These are phyloP conservation scores for Phoxinus dragarum DNA, from an alignment of 2,797 vertebrate genomes.

Conservation along the genomic window DNA sequence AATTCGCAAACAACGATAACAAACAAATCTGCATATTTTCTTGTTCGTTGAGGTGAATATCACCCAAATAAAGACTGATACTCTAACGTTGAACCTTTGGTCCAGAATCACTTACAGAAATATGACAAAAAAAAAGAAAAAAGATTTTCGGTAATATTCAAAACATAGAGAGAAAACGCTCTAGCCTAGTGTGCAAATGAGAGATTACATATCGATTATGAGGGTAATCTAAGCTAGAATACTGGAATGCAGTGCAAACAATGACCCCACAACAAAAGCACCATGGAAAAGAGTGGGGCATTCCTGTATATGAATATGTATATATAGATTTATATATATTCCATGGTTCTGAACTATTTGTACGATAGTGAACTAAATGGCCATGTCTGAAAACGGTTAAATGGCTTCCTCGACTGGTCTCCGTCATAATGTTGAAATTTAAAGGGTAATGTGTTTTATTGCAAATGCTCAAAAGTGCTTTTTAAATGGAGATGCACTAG, in stretches of 20 bases:
- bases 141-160: constrained; percentile 83
- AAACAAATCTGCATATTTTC: constrained; percentile 64
- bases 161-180: constrained; percentile 80
- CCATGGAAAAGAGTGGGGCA: constrained; percentile 69
- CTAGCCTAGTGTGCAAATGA: constrained; percentile 84
- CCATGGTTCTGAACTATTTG: constrained; percentile 45
- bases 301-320: constrained; percentile 65
- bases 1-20: constrained; percentile 55
- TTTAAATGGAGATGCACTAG: not conserved
- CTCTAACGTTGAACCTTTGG: constrained; percentile 76
- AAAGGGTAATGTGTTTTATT: constrained; percentile 23
- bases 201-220: constrained; percentile 79
- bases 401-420: constrained; percentile 60
- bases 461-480: constrained; percentile 49
- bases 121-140: constrained; percentile 75
- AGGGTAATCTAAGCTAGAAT: constrained; percentile 80
- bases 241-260: constrained; percentile 82
- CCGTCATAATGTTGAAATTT: constrained; percentile 6
- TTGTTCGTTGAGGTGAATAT: constrained; percentile 68
- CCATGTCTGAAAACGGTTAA: constrained; percentile 31
- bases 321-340: constrained; percentile 48
- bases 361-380: constrained; percentile 49
- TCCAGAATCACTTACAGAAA: constrained; percentile 80
- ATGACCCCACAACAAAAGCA: constrained; percentile 69
- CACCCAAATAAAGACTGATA: constrained; percentile 68